Evolutionary conservation across 2,888 invertebrate species (phyloP), one percentile per base, ranked within the genome.

Genomic region (Octonoba sinensis): DNA sequence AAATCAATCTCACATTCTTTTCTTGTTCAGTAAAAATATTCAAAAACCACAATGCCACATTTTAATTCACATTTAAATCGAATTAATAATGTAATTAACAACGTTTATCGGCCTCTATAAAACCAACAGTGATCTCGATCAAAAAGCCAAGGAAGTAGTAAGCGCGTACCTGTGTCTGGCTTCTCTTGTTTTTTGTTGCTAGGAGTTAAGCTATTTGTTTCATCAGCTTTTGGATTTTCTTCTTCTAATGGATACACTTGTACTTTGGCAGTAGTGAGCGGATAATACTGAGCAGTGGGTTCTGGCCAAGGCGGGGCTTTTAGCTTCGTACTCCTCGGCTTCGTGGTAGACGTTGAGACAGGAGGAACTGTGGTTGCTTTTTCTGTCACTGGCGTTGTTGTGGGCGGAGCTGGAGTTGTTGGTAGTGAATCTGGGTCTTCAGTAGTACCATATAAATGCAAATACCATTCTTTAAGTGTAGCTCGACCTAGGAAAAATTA

Each of bases 381-480:
- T 24, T 65, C 72, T 18, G 71, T 54, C 16, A 65, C 56, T 11
- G 84, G 84, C n/a, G 83, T 83, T 47, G 85, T 84, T 62, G 83
- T 83, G 70, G 76, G 13, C 69, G 44, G 18, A 67, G 84, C 51
- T 85, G 87, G 87, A 54, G 88, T 84, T 24, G 87, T 86, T 84
- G 87, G 87, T 44, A 88, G 87, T 11, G 87, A 87, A 49, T 89
- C 88, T 67, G 90, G 90, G 84, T 90, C 87, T 71, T 89, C 90
- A 83, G 91, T 93, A 81, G 97, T 97, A 86, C 97, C 97, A 89
- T 96, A 96, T 88, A 97, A 92, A 87, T 95, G 93, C 88, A 97
- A 91, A 84, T 96, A 94, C 97, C 97, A 97, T 88, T 95, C 95
- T 90, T 95, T 94, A 86, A 97, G 92, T 85, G 94, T 93, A 83